Evolutionary conservation across 1,140 invertebrate genomes (phyloP).

Genomic region (Polypedilum vanderplanki): DNA sequence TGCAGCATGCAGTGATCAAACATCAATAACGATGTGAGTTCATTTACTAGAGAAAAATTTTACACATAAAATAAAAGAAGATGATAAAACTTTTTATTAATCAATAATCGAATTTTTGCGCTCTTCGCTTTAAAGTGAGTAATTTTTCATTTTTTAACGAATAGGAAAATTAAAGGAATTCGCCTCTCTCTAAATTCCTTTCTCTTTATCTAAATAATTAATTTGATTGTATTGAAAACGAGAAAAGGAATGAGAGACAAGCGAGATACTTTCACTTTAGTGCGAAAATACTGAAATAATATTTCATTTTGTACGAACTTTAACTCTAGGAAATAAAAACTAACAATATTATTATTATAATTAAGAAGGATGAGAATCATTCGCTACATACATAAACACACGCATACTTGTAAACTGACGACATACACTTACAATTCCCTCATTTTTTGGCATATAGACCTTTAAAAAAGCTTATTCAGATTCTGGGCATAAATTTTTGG

Average conservation of each 20-base stretch:
- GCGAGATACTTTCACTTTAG: not conserved
- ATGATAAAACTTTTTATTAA: not conserved
- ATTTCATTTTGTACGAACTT: conserved; percentile 13
- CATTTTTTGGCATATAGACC: not conserved
- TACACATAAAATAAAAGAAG: not conserved
- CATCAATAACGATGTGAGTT: not conserved
- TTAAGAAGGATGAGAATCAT: not conserved
- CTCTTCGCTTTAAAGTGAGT: conserved; percentile 7
- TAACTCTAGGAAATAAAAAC: not conserved
- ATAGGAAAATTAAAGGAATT: no score
- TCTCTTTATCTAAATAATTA: no score
- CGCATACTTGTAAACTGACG: no score
- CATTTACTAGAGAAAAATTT: not conserved
- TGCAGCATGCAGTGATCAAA: not conserved
- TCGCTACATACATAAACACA: not conserved
- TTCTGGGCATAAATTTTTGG: conserved; percentile 11
- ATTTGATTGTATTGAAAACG: no score
- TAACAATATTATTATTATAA: conserved; percentile 6
- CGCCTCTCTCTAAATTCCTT: no score
- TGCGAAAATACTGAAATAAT: not conserved
- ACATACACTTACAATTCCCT: not conserved
- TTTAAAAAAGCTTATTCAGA: conserved; percentile 2
- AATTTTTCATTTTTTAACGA: no score
- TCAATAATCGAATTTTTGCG: conserved; percentile 6
- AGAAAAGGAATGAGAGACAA: not conserved